Conservation (phyloP, 2,797 vertebrate species). For the Neoniphon sammara region DNA sequence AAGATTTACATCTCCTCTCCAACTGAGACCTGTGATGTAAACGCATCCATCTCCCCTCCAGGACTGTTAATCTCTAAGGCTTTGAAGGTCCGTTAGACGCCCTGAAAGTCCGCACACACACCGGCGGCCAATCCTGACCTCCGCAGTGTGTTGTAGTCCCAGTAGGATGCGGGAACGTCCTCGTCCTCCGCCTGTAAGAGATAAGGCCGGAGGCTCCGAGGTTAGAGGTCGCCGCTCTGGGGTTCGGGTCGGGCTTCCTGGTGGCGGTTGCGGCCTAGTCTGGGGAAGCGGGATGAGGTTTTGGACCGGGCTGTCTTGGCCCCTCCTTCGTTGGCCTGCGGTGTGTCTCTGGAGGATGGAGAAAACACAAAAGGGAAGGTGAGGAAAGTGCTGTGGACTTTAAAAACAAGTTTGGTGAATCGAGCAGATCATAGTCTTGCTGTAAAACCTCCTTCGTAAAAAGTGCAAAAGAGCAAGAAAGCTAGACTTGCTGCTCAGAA, state of each 20-base stretch:
- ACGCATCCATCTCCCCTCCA: conserved; percentile 6
- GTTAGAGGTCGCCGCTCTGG: conserved; percentile 96
- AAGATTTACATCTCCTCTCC: conserved; percentile 39
- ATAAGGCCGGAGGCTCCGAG: conserved; percentile 17
- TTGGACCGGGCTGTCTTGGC: conserved; percentile 86
- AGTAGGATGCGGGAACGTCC: not conserved
- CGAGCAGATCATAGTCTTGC: too few relatives aligned
- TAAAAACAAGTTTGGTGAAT: conserved; percentile 39
- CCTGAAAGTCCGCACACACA: conserved; percentile 24
- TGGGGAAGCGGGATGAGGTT: conserved; percentile 88
- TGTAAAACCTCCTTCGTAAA: too few relatives aligned
- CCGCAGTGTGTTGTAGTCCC: not conserved
- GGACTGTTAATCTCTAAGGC: conserved; percentile 19
- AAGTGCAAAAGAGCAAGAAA: too few relatives aligned
- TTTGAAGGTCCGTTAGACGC: conserved; percentile 32
- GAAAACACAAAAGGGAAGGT: conserved; percentile 29
- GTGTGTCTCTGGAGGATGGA: conserved; percentile 83
- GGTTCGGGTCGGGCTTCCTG: conserved; percentile 91
- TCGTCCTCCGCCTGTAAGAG: not conserved
- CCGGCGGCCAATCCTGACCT: not conserved
- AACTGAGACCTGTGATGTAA: not conserved
- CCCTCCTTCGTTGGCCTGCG: conserved; percentile 83
- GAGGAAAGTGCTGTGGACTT: not conserved
- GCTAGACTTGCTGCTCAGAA: too few relatives aligned
- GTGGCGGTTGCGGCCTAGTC: conserved; percentile 87